Evolutionary conservation across 2,797 vertebrate species (phyloP), one percentile per base, ranked within the genome.

Genomic region (Hippoglossus hippoglossus): DNA sequence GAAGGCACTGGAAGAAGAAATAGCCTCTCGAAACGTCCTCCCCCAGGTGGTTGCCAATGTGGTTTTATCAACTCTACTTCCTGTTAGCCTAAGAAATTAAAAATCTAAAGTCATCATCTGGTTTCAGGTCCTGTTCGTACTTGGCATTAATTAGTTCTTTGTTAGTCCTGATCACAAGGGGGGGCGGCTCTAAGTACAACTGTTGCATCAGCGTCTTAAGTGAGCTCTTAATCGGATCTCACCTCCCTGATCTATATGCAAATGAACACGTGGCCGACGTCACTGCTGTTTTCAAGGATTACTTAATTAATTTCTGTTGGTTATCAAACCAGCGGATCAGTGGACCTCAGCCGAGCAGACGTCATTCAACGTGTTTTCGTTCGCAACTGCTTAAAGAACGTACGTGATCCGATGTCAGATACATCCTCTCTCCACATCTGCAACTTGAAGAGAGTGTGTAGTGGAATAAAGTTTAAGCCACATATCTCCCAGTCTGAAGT

Each of bases 1-100:
- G 41, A 61, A 55, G 24, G 44, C 31, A 71, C 16, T 51, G 15
- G 16, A 62, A 39, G 57, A 36, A 18, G 66, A 64, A 73, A 55
- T 39, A n/a, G 25, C 53, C 26, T 60, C 21, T 59, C 6, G 22
- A 70, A 59, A 63, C 18, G 49, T 67, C 22, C n/a, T 67, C 41
- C n/a, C n/a, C 41, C 24, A 16, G 51, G 16, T 67, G 34, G 11
- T n/a, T 26, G 18, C 16, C 19, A 9, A 5, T 15, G 22, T 16
- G 3, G 1, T 34, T 72, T 59, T 28, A 19, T 53, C 44, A 1
- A 11, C 49, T 24, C 2, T 52, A 4, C 18, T 49, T 56, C 8
- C 2, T 26, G 3, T 26, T 46, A 3, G 16, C 52, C 6, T 26
- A 19, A 58, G 3, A 65, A 55, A 28, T 51, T 18, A 6, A 6